Conservation (phyloP, 2,797 vertebrate species). For the Megaceryle alcyon region DNA sequence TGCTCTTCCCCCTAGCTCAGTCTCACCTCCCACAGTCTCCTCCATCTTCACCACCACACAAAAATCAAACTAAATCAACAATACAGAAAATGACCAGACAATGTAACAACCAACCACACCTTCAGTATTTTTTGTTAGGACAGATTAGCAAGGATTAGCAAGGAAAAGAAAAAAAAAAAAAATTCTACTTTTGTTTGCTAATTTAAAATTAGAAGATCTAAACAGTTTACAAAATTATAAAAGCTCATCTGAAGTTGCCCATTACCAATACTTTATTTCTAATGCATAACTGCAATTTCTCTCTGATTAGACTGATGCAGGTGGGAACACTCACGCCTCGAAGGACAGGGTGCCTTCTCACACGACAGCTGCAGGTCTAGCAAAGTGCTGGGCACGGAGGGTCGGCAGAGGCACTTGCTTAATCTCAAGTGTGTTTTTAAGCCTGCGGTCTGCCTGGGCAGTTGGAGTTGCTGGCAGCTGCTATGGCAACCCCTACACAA, state of each 20-base stretch:
- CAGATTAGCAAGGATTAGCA: neutral
- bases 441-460: neutral
- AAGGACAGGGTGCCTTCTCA: neutral
- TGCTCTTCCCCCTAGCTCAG: neutral
- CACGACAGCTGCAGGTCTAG: neutral
- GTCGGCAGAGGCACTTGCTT: neutral
- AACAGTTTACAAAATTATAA: neutral
- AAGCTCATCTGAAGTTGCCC: neutral
- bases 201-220: neutral
- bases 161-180: neutral
- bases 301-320: neutral
- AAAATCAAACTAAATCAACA: neutral
- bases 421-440: rapidly evolving
- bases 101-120: neutral
- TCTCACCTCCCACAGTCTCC: neutral
- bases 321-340: neutral
- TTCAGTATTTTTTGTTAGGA: neutral
- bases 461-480: neutral
- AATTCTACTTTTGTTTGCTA: neutral
- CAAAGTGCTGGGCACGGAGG: rapidly evolving
- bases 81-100: neutral
- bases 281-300: neutral
- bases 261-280: neutral
- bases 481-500: conserved; percentile 54
- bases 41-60: conserved; percentile 15